A percentile compares a stretch with the other conserved stretches of the same genome.
Conservation (phyloP, 2,888 invertebrate species). For the Clitarchus hookeri region DNA sequence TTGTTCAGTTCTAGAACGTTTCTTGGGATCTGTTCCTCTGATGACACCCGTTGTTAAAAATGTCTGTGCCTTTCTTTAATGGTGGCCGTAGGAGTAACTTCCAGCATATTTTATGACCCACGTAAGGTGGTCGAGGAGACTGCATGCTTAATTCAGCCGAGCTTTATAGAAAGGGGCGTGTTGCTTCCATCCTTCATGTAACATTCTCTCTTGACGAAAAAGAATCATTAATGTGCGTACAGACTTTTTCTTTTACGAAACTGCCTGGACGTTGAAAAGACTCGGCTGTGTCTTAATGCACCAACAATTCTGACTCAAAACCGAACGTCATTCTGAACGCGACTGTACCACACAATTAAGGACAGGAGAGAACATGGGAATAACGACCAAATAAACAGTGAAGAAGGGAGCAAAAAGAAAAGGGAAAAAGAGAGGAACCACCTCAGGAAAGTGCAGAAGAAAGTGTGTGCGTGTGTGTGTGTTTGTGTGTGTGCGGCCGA, state of each 20-base stretch:
- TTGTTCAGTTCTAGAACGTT: too few relatives aligned
- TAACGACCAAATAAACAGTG: constrained; percentile 4
- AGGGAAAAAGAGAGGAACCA: neutral
- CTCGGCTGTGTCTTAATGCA: neutral
- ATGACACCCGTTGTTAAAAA: too few relatives aligned
- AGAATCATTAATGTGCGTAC: neutral
- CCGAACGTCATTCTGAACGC: neutral
- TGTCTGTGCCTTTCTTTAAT: too few relatives aligned
- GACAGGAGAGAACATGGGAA: constrained; percentile 8
- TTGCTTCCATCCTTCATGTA: neutral
- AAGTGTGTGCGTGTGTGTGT: neutral
- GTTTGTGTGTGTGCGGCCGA: neutral
- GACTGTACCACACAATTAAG: constrained; percentile 14
- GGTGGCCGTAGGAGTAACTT: too few relatives aligned
- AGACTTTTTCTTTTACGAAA: neutral
- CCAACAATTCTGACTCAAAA: neutral
- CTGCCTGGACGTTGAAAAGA: neutral
- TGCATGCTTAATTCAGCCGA: neutral
- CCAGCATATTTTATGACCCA: neutral
- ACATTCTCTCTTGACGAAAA: neutral
- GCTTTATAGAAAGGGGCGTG: neutral
- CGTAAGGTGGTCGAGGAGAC: neutral
- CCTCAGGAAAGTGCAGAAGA: neutral
- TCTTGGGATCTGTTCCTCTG: too few relatives aligned
- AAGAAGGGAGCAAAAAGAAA: neutral